phyloP scores from a whole-genome alignment of 2,888 invertebrate species.

The Xestia ashworthii region DNA sequence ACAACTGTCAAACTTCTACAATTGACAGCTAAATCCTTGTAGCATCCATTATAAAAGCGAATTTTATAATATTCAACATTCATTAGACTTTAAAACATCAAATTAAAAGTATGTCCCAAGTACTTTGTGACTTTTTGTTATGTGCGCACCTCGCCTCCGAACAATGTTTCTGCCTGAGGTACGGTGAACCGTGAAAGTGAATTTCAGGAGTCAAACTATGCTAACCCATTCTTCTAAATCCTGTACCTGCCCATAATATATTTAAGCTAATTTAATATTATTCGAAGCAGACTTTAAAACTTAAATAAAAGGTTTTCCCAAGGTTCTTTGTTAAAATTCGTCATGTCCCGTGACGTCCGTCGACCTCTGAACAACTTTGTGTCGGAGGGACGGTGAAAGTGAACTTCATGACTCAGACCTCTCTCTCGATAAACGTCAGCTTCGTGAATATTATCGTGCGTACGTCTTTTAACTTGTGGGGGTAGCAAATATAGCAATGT shows the following conservation, averaged over 20 bases:
- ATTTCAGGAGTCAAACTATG: neutral
- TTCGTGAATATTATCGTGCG: slow-evolving; percentile 68
- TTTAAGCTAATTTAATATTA: neutral
- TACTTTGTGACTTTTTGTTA: neutral
- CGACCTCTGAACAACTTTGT: slow-evolving; percentile 48
- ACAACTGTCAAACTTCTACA: too few relatives aligned
- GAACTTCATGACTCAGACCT: slow-evolving; percentile 82
- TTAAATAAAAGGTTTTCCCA: neutral
- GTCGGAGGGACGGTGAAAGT: slow-evolving; percentile 82
- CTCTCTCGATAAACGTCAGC: slow-evolving; percentile 80
- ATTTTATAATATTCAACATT: neutral
- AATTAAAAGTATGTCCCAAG: neutral
- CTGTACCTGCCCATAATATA: too few relatives aligned
- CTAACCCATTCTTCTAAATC: neutral
- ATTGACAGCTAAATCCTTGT: neutral
- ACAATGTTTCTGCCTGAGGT: neutral
- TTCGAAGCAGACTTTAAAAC: neutral
- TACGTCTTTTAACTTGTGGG: slow-evolving; percentile 38
- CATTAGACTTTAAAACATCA: neutral
- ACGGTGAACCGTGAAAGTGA: neutral
- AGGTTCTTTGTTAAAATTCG: slow-evolving; percentile 24
- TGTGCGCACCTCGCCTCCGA: neutral
- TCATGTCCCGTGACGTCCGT: slow-evolving; percentile 41
- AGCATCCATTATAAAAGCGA: neutral
- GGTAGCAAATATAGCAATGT: slow-evolving; percentile 11